Base-by-base conservation (phyloP, 2,888 invertebrate species). In the Pammene fasciana region DNA sequence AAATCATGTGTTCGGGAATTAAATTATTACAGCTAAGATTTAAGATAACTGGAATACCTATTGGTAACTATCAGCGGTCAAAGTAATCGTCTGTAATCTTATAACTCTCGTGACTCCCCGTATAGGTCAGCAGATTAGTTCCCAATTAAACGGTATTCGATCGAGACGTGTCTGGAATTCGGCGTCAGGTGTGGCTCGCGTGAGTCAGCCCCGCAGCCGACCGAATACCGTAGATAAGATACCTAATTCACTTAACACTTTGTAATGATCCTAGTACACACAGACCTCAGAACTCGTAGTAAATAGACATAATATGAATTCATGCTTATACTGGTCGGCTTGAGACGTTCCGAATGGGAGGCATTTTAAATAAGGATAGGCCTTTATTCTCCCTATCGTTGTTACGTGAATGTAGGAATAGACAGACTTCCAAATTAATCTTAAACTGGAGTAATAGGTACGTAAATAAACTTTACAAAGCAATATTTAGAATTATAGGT, bases 111-210 rank as follows among this genome's bases (percentile, higher is more conserved):
- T 62, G 62, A 62, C 62, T 50, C 61, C 64, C 41, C 18, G 45
- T 45, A 55, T 56, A 65, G 65, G 65, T 55, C 65, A 65, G 50
- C 62, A 62, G 62, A 62, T 66, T 64, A 61, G 65, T 70, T 70
- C 60, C 61, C 65, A 65, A 71, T 67, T 68, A 72, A 45, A 65
- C 50, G 67, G 59, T 71, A 68, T 72, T 68, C 52, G 62, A 54
- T 61, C 45, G 60, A 77, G 78, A 76, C 76, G 73, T 78, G 76
- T 76, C 75, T 75, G 89, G 89, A 86, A 89, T 89, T 88, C 84
- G 84, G 84, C 87, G 85, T 90, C 91, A 92, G 91, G 91, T 90
- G 91, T 89, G 91, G 90, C 79, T 61, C 76, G 80, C 80, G 82
- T 91, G 91, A 90, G 79, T 90, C 90, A 77, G 79, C 76, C 83